Base-by-base conservation (phyloP, 2,888 invertebrate genomes). In the Erannis defoliaria region DNA sequence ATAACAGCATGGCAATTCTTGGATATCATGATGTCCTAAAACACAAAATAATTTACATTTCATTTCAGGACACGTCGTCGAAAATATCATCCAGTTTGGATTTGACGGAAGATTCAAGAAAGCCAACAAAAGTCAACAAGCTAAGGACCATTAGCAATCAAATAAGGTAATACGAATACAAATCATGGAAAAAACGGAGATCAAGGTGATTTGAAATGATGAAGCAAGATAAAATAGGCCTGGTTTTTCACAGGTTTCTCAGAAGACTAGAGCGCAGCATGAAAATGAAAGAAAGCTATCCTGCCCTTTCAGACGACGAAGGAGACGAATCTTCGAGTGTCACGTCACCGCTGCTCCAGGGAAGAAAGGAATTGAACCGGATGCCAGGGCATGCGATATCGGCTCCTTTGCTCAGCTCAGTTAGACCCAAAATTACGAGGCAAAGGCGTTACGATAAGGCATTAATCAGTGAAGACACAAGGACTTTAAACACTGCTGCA, bases 91-190 rank as follows among this genome's bases (percentile, higher is more conserved):
- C 95, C 54, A 95, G 94, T 76, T 83, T 93, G 68, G 93, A 94
- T 70, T 84, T 94, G 54, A 89, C 92, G 1, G 94, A 94, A 76
- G 95, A 94, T 71, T 85, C 93, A 6, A 82, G 90, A 63, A 94
- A 93, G 79, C 93, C 94, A 53, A 83, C 88, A 45, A 96, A 96
- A 92, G 92, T 96, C 62, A 95, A 94, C 85, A 94, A 95, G 71
- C 85, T 96, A 74, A 92, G 95, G 73, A 95, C 96, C 23, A 96
- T 96, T 73, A 95, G 96, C 75, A 95, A 96, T 85, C 96, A 96
- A 89, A 96, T 96, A 82, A 95, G 96, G 96, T 96, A 86, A 62
- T 53, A 53, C 48, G 35, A 49, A 26, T 26, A 19, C 40, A 29
- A 19, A 14, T 1, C 26, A 38, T n/a, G 31, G 10, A 1, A 18